Evolutionary conservation across 30 jellyfish, hydroid and myxozoan genomes (phyloP).

Genomic region (Aurelia coerulea): DNA sequence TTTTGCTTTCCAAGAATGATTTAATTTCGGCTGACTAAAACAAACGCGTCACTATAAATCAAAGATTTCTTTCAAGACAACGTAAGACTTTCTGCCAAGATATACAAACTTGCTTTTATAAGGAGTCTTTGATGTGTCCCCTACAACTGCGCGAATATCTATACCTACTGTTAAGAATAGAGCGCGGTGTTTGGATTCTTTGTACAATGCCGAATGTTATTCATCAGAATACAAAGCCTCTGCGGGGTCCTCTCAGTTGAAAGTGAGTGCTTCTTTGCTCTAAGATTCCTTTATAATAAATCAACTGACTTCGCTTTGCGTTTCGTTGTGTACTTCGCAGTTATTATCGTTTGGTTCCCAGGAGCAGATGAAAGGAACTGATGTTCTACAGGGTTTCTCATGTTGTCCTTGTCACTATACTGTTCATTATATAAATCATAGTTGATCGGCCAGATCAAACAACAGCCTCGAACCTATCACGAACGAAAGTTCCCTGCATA

Average conservation of each 20-base stretch:
- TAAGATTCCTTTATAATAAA: not conserved
- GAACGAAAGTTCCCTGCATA: no score
- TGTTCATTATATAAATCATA: no score
- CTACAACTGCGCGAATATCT: conserved; percentile 13
- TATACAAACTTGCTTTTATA: conserved; percentile 47
- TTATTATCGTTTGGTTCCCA: not conserved
- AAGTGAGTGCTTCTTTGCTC: conserved; percentile 1
- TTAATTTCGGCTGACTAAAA: conserved; percentile 16
- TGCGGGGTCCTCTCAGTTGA: conserved; percentile 1
- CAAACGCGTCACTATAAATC: not conserved
- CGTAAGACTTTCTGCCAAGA: conserved; percentile 26
- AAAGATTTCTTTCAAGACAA: not conserved
- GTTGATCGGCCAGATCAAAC: no score
- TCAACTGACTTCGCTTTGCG: conserved; percentile 2
- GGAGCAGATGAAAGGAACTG: not conserved
- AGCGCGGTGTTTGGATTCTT: conserved; percentile 13
- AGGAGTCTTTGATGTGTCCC: conserved; percentile 40
- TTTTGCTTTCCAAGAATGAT: not conserved
- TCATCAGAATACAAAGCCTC: conserved; percentile 9
- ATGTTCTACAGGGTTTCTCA: no score
- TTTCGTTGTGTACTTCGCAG: not conserved
- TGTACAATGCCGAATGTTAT: conserved; percentile 20
- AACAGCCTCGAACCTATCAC: no score
- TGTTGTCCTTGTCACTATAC: no score
- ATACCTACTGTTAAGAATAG: conserved; percentile 11